A percentile compares a stretch with the other conserved stretches of the same genome.
Evolutionary conservation across 1,140 invertebrate species (phyloP).

Genomic region (Argopecten irradians): DNA sequence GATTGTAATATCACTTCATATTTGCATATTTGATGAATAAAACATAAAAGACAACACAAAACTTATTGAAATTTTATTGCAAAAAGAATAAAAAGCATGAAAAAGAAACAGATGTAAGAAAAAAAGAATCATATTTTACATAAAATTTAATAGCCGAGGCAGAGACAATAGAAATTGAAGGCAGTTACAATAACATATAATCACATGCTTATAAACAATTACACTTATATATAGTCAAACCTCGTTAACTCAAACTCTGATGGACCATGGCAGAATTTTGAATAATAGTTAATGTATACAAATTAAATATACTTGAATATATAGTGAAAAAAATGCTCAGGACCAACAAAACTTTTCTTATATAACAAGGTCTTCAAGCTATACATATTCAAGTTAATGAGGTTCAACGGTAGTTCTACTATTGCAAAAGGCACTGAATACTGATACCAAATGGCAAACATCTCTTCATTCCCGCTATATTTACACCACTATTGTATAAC

Average conservation of each 20-base stretch:
- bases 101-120: neutral
- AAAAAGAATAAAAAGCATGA: constrained; percentile 12
- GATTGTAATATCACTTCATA: too few relatives aligned
- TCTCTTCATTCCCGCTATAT: neutral
- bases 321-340: too few relatives aligned
- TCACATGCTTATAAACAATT: too few relatives aligned
- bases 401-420: neutral
- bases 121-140: neutral
- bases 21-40: too few relatives aligned
- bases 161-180: neutral
- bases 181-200: neutral
- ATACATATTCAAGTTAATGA: neutral
- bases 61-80: constrained; percentile 23
- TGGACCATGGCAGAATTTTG: too few relatives aligned
- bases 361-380: neutral
- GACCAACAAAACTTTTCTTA: too few relatives aligned
- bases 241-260: too few relatives aligned
- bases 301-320: too few relatives aligned
- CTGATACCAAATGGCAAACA: neutral
- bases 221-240: too few relatives aligned
- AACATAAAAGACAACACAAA: neutral
- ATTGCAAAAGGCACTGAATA: constrained; percentile 15
- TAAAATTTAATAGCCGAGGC: neutral
- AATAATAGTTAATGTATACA: too few relatives aligned
- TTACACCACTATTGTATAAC: neutral